A percentile compares a stretch with the other conserved stretches of the same genome.
These are phyloP conservation scores for Hippocampus guttulatus DNA, from an alignment of 2,113 vertebrate species.

Conservation along the genomic window DNA sequence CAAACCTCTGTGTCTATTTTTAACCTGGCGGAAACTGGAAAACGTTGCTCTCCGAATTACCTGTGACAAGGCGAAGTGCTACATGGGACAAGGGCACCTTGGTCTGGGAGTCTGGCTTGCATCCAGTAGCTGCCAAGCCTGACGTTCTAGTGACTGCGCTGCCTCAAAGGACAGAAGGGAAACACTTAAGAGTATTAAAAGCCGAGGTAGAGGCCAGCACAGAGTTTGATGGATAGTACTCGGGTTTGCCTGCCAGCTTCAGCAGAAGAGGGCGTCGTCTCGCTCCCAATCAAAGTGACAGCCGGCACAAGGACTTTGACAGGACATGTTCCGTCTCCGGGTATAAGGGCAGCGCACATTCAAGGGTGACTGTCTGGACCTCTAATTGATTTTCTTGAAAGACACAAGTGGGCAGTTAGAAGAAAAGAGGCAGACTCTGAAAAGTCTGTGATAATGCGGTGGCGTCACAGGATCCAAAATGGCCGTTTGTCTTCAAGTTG, in stretches of 20 bases:
- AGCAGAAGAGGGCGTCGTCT: constrained; percentile 17
- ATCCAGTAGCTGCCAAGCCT: constrained; percentile 31
- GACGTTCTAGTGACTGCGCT: constrained; percentile 27
- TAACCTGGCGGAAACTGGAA: constrained; percentile 13
- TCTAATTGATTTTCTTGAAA: constrained; percentile 25
- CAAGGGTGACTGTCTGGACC: constrained; percentile 28
- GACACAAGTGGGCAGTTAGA: constrained; percentile 1
- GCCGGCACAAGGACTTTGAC: constrained; percentile 15
- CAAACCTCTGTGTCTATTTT: neutral
- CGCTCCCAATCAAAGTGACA: constrained; percentile 16
- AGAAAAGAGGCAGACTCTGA: constrained; percentile 1
- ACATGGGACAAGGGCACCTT: constrained; percentile 56
- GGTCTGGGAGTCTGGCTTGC: constrained; percentile 23
- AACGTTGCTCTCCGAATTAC: neutral
- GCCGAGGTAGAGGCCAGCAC: constrained; percentile 38
- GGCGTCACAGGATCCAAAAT: constrained; percentile 11
- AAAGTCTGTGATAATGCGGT: constrained; percentile 1
- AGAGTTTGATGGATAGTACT: constrained; percentile 50
- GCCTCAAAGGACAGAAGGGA: constrained; percentile 50
- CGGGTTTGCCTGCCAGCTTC: constrained; percentile 37
- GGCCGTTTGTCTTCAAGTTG: constrained; percentile 32
- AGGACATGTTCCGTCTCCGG: constrained; percentile 24
- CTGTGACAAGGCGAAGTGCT: constrained; percentile 23
- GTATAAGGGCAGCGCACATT: constrained; percentile 10
- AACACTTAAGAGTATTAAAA: constrained; percentile 76